Conservation (phyloP, 2,888 invertebrate species). For the Eristalis arbustorum region DNA sequence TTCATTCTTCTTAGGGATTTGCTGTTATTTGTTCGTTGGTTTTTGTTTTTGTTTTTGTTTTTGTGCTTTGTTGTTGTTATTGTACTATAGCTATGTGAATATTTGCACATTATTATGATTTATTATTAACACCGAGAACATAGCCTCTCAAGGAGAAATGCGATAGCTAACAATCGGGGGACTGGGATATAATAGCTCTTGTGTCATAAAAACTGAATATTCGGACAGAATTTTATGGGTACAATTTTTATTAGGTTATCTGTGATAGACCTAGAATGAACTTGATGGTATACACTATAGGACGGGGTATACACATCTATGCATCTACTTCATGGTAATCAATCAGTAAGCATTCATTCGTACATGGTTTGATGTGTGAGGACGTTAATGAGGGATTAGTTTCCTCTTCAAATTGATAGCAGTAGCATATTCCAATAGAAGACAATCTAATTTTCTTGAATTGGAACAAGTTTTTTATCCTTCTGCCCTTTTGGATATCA, state of each 20-base stretch:
- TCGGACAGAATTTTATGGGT: constrained; percentile 28
- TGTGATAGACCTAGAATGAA: constrained; percentile 15
- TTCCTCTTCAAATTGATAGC: not conserved
- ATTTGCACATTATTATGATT: constrained; percentile 52
- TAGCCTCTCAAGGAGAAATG: constrained; percentile 7
- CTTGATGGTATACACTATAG: not conserved
- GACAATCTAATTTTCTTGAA: not conserved
- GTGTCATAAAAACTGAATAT: constrained; percentile 39
- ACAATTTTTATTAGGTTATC: constrained; percentile 40
- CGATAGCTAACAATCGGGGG: constrained; percentile 1
- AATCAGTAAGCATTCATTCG: constrained; percentile 9
- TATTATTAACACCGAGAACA: constrained; percentile 34
- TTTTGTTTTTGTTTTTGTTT: not conserved
- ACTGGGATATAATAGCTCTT: constrained; percentile 8
- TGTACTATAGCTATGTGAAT: not conserved
- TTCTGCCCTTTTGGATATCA: not conserved
- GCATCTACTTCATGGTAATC: constrained; percentile 9
- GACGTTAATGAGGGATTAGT: constrained; percentile 15
- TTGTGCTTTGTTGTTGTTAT: not conserved
- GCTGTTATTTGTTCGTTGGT: not conserved
- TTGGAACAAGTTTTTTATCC: not conserved
- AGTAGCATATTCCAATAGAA: not conserved
- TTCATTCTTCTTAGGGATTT: constrained; percentile 2
- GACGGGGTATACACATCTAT: not conserved
- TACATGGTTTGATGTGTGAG: not conserved